phyloP scores from a whole-genome alignment of 2,113 vertebrate species.

The Elephantulus edwardii region DNA sequence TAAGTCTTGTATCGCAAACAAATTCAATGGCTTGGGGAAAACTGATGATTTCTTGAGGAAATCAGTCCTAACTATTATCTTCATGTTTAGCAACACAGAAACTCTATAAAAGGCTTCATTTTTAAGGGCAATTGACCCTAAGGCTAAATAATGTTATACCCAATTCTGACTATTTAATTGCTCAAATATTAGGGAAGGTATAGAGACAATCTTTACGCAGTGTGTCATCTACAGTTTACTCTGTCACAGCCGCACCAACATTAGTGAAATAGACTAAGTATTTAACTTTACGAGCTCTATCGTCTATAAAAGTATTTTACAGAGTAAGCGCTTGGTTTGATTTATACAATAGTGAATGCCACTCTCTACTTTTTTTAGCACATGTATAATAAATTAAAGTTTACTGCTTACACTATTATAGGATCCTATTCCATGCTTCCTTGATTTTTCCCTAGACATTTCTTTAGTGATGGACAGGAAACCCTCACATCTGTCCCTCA shows the following conservation, averaged over 20 bases:
- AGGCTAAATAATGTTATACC: not conserved
- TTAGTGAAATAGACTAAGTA: not conserved
- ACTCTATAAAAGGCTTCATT: not conserved
- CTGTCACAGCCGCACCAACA: no score
- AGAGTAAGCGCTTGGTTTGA: not conserved
- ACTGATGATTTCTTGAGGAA: not conserved
- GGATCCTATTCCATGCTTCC: conserved; percentile 19
- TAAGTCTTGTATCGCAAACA: no score
- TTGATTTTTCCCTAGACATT: conserved; percentile 46
- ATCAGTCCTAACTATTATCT: not conserved
- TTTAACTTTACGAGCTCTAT: conserved; percentile 4
- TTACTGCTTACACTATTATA: conserved; percentile 12
- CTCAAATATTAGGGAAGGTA: not conserved
- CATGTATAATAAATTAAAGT: conserved; percentile 55
- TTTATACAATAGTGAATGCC: not conserved
- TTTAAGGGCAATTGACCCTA: not conserved
- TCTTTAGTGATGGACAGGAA: conserved; percentile 43
- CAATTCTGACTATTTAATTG: not conserved
- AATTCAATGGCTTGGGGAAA: conserved; percentile 13
- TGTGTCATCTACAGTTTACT: not conserved
- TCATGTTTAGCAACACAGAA: not conserved
- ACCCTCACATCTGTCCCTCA: not conserved
- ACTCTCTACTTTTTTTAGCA: not conserved
- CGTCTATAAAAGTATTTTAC: conserved; percentile 22
- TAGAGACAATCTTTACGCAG: not conserved